These are phyloP conservation scores for Lordiphosa stackelbergi DNA, from an alignment of 1,140 invertebrate species.

Conservation along the genomic window DNA sequence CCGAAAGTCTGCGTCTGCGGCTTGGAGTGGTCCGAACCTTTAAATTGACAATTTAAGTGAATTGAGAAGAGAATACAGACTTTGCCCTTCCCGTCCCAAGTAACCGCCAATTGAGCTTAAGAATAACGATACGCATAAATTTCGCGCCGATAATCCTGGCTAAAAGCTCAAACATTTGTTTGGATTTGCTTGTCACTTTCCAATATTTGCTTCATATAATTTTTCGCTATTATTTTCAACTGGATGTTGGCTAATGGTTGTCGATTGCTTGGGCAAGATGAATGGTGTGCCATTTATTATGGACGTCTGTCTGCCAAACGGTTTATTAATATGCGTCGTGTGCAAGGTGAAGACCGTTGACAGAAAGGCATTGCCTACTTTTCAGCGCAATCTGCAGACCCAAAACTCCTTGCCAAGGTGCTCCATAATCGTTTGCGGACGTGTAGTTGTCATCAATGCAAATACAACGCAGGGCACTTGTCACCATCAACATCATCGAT, in stretches of 20 bases:
- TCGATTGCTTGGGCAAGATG: conserved; percentile 51
- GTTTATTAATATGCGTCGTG: conserved; percentile 64
- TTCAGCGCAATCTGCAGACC: conserved; percentile 22
- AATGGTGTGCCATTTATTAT: conserved; percentile 65
- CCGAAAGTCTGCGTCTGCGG: no score
- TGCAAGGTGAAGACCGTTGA: conserved; percentile 40
- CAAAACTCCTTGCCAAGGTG: conserved; percentile 19
- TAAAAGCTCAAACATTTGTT: conserved; percentile 72
- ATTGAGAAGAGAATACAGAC: no score
- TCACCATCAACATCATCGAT: conserved; percentile 25
- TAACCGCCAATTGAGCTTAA: conserved; percentile 24
- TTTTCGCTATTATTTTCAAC: conserved; percentile 48
- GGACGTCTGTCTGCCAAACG: conserved; percentile 50
- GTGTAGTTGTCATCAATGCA: conserved; percentile 74
- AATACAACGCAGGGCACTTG: conserved; percentile 57
- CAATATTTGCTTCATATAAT: conserved; percentile 57
- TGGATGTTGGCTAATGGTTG: conserved; percentile 58
- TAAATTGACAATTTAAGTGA: no score
- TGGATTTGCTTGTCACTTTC: conserved; percentile 54
- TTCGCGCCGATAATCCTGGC: conserved; percentile 66
- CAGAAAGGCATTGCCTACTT: conserved; percentile 26
- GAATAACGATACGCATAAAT: conserved; percentile 68
- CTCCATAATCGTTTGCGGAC: conserved; percentile 57
- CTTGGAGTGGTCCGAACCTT: no score
- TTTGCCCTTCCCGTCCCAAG: no score